A percentile compares a stretch with the other conserved stretches of the same genome.
phyloP scores from a whole-genome alignment of 2,113 vertebrate species.

The Epinephelus moara region DNA sequence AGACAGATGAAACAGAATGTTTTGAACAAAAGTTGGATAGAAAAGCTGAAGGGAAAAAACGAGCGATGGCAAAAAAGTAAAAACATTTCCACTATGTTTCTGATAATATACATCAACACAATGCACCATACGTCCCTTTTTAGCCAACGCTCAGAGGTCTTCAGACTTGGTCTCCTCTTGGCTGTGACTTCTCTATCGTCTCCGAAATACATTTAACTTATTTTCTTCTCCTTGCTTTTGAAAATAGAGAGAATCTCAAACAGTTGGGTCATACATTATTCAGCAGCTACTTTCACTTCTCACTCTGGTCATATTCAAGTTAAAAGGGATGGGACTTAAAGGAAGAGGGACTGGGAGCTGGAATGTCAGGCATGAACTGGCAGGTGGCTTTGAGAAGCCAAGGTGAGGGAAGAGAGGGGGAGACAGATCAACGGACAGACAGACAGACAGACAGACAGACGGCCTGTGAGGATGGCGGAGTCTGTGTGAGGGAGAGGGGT shows the following conservation, averaged over 20 bases:
- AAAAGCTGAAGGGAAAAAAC: background rate
- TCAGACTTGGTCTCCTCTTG: background rate
- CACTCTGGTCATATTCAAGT: conserved; percentile 60
- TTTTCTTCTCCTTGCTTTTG: conserved; percentile 52
- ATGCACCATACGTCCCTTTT: background rate
- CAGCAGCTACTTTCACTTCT: conserved; percentile 59
- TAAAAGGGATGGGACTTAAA: conserved; percentile 70
- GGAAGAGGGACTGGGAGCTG: conserved; percentile 44
- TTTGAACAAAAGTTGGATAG: background rate
- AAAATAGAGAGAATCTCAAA: conserved; percentile 66
- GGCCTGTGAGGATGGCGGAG: conserved; percentile 9
- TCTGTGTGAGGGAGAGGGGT: conserved; percentile 5
- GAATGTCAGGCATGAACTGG: conserved; percentile 52
- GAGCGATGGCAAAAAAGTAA: background rate
- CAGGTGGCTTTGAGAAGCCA: conserved; percentile 53
- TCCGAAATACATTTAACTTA: conserved; percentile 36
- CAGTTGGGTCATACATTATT: conserved; percentile 72
- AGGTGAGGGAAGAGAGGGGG: conserved; percentile 9
- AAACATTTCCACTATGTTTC: conserved; percentile 9
- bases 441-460: conserved; percentile 22
- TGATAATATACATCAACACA: background rate
- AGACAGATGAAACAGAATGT: background rate
- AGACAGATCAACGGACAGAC: background rate
- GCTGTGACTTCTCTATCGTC: background rate
- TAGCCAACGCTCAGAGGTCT: conserved; percentile 13